phyloP scores from a whole-genome alignment of 1,140 invertebrate genomes.

The Helicoverpa zea region DNA sequence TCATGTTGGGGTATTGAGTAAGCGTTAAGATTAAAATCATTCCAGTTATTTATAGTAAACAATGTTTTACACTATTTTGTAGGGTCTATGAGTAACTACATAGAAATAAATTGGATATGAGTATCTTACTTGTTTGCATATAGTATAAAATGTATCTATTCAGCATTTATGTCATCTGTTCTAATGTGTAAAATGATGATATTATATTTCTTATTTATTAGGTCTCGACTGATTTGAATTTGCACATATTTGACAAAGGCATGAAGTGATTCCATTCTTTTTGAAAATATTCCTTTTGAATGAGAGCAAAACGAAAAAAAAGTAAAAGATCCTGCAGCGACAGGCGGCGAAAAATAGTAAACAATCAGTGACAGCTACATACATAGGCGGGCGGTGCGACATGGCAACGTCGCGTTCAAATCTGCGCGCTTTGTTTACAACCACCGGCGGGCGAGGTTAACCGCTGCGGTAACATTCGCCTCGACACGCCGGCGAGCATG shows the following conservation, averaged over 20 bases:
- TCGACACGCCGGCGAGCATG: conserved; percentile 31
- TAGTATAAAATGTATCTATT: too few species aligned
- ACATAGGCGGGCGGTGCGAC: conserved; percentile 55
- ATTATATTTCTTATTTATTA: too few species aligned
- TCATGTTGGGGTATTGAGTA: not conserved
- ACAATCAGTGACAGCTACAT: conserved; percentile 64
- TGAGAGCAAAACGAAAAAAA: not conserved
- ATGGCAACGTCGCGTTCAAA: conserved; percentile 66
- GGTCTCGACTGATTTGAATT: too few species aligned
- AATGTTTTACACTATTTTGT: too few species aligned
- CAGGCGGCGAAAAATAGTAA: conserved; percentile 60
- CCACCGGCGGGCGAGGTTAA: conserved; percentile 60
- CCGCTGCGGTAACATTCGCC: conserved; percentile 53
- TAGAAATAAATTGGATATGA: too few species aligned
- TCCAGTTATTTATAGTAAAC: too few species aligned
- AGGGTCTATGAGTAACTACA: too few species aligned
- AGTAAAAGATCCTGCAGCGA: conserved; percentile 30
- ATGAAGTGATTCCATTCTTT: not conserved
- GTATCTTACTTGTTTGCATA: too few species aligned
- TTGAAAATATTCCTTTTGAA: not conserved
- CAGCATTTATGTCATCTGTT: too few species aligned
- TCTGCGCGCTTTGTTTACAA: conserved; percentile 77
- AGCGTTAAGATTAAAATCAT: too few species aligned
- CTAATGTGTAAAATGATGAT: too few species aligned
- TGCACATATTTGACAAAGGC: too few species aligned